A percentile compares a stretch with the other conserved stretches of the same genome.
Evolutionary conservation across 2,797 vertebrate species (phyloP).

Genomic region (Leucoraja ocellata): DNA sequence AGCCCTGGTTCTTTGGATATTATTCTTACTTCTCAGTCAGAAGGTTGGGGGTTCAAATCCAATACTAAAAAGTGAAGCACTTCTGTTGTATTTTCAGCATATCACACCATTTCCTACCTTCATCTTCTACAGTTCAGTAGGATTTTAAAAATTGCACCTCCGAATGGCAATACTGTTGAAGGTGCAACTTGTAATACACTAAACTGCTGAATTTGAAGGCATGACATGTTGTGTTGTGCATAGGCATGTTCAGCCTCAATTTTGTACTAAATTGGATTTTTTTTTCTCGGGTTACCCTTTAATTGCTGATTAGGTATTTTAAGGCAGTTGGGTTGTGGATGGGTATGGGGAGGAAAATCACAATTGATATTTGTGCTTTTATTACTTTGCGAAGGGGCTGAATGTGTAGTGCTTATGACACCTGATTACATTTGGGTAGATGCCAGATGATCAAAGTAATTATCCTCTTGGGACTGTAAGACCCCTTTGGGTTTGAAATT

Average conservation of each 20-base stretch:
- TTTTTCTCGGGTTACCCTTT: not conserved
- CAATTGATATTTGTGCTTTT: not conserved
- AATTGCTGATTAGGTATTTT: not conserved
- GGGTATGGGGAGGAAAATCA: not conserved
- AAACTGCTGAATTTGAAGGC: not conserved
- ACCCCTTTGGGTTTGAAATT: not conserved
- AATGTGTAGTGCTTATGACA: not conserved
- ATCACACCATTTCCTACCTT: too few species aligned
- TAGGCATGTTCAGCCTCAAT: not conserved
- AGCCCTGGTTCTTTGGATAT: not conserved
- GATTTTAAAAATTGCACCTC: too few species aligned
- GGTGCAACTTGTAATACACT: not conserved
- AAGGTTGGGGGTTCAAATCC: not conserved
- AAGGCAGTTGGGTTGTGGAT: too few species aligned
- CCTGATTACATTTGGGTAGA: too few species aligned
- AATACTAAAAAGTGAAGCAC: not conserved
- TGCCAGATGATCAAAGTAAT: not conserved
- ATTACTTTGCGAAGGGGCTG: not conserved
- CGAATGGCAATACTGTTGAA: too few species aligned
- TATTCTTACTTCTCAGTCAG: not conserved
- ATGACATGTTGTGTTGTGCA: not conserved
- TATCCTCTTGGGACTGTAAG: not conserved
- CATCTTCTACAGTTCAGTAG: too few species aligned
- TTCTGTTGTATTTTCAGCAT: not conserved
- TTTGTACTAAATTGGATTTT: not conserved